Conservation (phyloP, 2,797 vertebrate species). For the Poeciliopsis turneri region DNA sequence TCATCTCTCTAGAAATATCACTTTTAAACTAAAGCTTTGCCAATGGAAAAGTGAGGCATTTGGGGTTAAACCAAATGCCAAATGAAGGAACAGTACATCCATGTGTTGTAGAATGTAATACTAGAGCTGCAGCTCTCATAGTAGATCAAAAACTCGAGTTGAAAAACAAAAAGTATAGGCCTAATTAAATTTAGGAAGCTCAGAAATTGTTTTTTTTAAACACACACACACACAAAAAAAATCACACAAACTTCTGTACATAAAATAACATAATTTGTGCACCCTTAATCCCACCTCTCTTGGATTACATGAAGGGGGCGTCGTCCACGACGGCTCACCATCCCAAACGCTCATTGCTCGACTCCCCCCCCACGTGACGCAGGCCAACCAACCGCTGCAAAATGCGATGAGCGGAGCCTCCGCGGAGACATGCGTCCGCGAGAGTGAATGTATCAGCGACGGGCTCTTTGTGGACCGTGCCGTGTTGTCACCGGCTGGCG, state of each 20-base stretch:
- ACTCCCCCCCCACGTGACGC: conserved; percentile 37
- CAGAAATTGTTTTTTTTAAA: background rate
- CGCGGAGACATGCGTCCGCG: conserved; percentile 24
- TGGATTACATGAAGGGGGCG: conserved; percentile 63
- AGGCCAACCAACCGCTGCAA: conserved; percentile 42
- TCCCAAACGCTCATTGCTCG: conserved; percentile 47
- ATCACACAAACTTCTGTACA: background rate
- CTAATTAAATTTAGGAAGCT: background rate
- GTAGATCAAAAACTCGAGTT: background rate
- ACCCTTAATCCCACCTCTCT: conserved; percentile 38
- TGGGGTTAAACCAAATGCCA: too few relatives aligned
- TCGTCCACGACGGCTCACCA: conserved; percentile 22
- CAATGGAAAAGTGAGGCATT: background rate
- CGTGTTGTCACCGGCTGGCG: conserved; percentile 80
- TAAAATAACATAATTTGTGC: background rate
- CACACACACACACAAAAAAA: background rate
- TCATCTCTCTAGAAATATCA: background rate
- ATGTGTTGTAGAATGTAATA: background rate
- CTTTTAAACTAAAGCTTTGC: background rate
- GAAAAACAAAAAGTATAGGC: background rate
- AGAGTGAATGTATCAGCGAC: conserved; percentile 59
- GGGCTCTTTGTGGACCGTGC: conserved; percentile 60
- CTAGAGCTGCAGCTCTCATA: background rate
- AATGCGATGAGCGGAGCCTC: conserved; percentile 41
- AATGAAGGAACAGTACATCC: background rate